A percentile compares a stretch with the other conserved stretches of the same genome.
Evolutionary conservation across 2,797 vertebrate genomes (phyloP).

Genomic region (Microctenopoma steveboyesi): DNA sequence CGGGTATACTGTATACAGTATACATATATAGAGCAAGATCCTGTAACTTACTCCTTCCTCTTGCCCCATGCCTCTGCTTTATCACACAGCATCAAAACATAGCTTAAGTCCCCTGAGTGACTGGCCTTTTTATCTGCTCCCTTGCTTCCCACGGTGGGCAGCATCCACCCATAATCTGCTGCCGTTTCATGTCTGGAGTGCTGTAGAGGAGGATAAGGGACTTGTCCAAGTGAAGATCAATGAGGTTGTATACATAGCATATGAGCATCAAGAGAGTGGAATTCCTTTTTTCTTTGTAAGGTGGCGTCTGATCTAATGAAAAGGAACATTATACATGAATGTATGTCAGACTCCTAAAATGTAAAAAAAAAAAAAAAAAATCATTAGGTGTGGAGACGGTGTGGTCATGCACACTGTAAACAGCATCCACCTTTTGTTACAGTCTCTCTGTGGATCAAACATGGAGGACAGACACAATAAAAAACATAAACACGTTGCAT

Average conservation of each 20-base stretch:
- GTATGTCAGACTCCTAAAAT: slow-evolving; percentile 7
- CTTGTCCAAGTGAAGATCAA: slow-evolving; percentile 80
- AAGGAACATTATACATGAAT: slow-evolving; percentile 45
- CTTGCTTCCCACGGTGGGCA: slow-evolving; percentile 76
- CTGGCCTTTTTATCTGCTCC: slow-evolving; percentile 77
- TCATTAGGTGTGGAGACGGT: background rate
- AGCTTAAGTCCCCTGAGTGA: slow-evolving; percentile 70
- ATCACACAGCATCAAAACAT: slow-evolving; percentile 80
- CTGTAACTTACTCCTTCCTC: slow-evolving; percentile 62
- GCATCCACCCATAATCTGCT: slow-evolving; percentile 80
- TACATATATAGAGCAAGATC: slow-evolving; percentile 34
- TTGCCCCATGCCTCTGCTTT: slow-evolving; percentile 64
- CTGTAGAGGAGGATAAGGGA: slow-evolving; percentile 77
- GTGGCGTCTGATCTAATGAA: slow-evolving; percentile 61
- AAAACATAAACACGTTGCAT: slow-evolving; percentile 74
- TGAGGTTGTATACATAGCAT: slow-evolving; percentile 76
- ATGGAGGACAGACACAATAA: slow-evolving; percentile 45
- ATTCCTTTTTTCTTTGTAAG: slow-evolving; percentile 58
- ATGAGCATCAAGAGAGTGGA: slow-evolving; percentile 58
- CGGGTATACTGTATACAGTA: slow-evolving; percentile 20
- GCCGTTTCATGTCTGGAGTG: slow-evolving; percentile 77
- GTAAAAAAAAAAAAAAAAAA: slow-evolving; percentile 28
- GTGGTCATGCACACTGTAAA: slow-evolving; percentile 30
- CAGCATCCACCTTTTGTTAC: slow-evolving; percentile 53
- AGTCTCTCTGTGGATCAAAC: slow-evolving; percentile 53